phyloP scores from a whole-genome alignment of 2,888 invertebrate species.

The Physocephala rufipes region DNA sequence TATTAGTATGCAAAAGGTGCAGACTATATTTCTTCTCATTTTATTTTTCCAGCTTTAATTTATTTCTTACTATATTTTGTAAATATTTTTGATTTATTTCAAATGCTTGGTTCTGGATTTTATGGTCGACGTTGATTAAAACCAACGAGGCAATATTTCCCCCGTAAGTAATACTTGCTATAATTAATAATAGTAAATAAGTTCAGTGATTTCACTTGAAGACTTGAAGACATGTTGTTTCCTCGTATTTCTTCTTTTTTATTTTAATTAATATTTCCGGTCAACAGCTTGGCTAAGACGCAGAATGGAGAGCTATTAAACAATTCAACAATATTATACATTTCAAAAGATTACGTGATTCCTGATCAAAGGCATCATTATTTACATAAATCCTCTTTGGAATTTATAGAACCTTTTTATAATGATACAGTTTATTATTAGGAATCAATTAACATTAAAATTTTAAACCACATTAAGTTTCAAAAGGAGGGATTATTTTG shows the following conservation, averaged over 20 bases:
- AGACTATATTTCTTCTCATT: background rate
- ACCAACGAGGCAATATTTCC: background rate
- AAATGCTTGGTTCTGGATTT: constrained; percentile 8
- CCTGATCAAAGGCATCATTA: too few relatives aligned
- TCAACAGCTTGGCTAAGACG: too few relatives aligned
- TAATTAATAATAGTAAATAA: constrained; percentile 3
- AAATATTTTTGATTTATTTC: background rate
- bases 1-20: constrained; percentile 25
- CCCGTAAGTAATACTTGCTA: constrained; percentile 2
- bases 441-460: too few relatives aligned
- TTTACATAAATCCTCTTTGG: too few relatives aligned
- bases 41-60: background rate
- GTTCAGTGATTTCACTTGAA: background rate
- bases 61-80: background rate
- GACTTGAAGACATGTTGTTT: constrained; percentile 39
- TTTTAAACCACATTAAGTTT: too few relatives aligned
- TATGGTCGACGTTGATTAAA: background rate
- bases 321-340: too few relatives aligned
- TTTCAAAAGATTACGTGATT: too few relatives aligned
- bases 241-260: constrained; percentile 45
- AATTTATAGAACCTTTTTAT: too few relatives aligned
- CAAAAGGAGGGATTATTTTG: too few relatives aligned
- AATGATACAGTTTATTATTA: too few relatives aligned
- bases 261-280: background rate
- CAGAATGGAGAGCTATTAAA: too few relatives aligned